A percentile compares a stretch with the other conserved stretches of the same genome.
These are phyloP conservation scores for Siphlonurus alternatus DNA, from an alignment of 2,888 invertebrate species.

Conservation along the genomic window DNA sequence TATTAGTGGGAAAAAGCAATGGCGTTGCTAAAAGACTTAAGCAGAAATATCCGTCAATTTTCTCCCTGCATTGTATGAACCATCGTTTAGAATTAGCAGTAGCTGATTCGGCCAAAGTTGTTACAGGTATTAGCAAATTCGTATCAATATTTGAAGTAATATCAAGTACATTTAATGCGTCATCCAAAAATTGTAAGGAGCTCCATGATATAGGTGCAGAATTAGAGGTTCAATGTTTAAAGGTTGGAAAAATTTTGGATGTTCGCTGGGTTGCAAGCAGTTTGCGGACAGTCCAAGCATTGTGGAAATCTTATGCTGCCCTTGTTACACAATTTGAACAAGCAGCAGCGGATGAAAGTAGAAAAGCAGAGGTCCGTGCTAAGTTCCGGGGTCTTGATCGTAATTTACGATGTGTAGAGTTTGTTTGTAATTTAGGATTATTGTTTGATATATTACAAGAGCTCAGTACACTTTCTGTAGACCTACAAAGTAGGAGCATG, in stretches of 20 bases:
- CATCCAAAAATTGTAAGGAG: neutral
- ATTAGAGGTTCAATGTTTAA: neutral
- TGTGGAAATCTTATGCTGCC: neutral
- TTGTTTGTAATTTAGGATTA: neutral
- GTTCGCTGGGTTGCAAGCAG: neutral
- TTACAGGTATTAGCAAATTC: neutral
- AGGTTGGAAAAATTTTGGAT: neutral
- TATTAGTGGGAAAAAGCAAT: neutral
- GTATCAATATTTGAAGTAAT: too few species aligned
- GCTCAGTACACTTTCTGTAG: neutral
- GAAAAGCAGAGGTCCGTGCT: neutral
- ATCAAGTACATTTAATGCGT: neutral
- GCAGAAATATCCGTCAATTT: neutral
- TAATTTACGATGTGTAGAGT: neutral
- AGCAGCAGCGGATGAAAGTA: neutral
- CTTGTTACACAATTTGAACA: neutral
- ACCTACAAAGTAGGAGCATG: neutral
- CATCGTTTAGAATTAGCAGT: neutral
- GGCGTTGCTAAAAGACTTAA: neutral
- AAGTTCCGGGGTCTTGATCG: neutral
- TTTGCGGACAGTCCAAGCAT: neutral
- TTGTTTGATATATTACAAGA: slow-evolving; percentile 3
- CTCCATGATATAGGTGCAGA: neutral
- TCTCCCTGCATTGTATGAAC: neutral
- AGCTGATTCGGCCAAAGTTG: neutral